Evolutionary conservation across 2,113 vertebrate genomes (phyloP).

Genomic region (Tachuris rubrigastra): DNA sequence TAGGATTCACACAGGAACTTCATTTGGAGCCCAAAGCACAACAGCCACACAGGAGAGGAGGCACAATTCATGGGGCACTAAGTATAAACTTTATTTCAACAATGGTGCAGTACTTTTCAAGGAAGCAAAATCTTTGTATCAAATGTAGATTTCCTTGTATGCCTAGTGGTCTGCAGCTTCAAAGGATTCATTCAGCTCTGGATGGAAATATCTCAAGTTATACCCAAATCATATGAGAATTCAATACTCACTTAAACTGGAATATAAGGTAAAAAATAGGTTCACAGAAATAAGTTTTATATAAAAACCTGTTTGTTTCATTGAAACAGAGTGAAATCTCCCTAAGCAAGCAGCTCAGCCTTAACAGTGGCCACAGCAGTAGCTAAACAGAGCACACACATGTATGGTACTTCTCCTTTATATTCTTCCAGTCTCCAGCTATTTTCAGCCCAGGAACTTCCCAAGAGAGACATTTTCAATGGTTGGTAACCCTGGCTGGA

Average conservation of each 20-base stretch:
- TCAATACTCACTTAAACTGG: neutral
- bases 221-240: neutral
- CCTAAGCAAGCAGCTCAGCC: neutral
- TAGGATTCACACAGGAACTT: neutral
- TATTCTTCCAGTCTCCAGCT: neutral
- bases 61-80: neutral
- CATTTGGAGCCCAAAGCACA: neutral
- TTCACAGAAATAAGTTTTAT: neutral
- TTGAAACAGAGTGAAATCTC: neutral
- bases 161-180: neutral
- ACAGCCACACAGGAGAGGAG: neutral
- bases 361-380: neutral
- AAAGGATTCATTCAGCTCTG: neutral
- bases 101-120: neutral
- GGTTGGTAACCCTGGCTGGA: neutral
- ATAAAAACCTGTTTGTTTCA: neutral
- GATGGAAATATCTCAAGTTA: neutral
- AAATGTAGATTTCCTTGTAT: neutral
- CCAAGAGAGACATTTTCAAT: fast-evolving
- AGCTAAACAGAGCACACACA: neutral
- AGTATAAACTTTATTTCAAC: neutral
- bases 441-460: neutral
- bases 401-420: neutral
- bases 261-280: neutral
- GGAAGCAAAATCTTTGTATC: neutral